phyloP scores from a whole-genome alignment of 64 coral and sea anemone genomes.

The Orbicella faveolata region DNA sequence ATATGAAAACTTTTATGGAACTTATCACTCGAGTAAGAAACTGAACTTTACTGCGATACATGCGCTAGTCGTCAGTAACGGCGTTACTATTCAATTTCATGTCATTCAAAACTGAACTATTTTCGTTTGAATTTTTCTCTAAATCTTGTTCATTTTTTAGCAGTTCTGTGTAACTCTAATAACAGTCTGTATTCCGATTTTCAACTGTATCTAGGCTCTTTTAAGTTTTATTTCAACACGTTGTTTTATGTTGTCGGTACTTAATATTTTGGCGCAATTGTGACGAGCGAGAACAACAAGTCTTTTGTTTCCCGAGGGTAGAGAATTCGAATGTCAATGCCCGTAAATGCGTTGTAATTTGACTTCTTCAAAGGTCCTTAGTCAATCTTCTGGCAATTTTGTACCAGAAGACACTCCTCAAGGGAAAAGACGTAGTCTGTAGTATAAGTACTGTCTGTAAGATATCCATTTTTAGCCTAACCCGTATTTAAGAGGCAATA shows the following conservation, averaged over 20 bases:
- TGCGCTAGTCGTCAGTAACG: neutral
- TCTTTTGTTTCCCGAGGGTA: neutral
- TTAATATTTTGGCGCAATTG: neutral
- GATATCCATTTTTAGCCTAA: constrained; percentile 12
- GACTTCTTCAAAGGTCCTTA: neutral
- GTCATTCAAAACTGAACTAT: neutral
- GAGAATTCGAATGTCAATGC: neutral
- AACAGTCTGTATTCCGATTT: neutral
- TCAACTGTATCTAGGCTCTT: neutral
- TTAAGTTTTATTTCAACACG: constrained; percentile 10
- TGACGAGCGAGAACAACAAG: neutral
- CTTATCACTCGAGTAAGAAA: neutral
- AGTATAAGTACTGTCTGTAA: neutral
- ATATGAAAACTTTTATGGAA: constrained; percentile 32
- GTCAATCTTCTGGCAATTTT: neutral
- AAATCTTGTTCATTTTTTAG: neutral
- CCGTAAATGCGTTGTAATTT: neutral
- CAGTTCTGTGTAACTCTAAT: neutral
- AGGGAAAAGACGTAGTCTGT: no score
- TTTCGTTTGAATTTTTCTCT: neutral
- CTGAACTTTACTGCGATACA: constrained; percentile 11
- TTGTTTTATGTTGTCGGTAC: neutral
- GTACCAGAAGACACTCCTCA: no score
- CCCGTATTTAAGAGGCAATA: constrained; percentile 38
- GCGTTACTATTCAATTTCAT: constrained; percentile 24